Conservation (phyloP, 2,113 vertebrate genomes). For the Plecturocebus donacophilus region DNA sequence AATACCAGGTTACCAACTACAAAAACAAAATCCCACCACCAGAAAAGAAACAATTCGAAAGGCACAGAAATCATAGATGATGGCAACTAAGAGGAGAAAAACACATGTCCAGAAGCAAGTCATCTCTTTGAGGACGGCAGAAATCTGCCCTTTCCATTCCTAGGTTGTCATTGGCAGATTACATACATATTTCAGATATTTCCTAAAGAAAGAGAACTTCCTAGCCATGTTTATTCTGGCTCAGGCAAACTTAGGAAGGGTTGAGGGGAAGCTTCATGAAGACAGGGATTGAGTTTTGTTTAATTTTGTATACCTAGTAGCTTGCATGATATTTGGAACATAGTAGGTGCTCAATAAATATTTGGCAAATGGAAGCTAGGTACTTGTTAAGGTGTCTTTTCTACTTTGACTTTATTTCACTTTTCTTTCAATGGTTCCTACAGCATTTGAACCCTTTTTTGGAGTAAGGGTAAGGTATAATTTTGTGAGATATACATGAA, state of each 20-base stretch:
- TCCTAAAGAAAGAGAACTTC: background rate
- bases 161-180: background rate
- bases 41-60: background rate
- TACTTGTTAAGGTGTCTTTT: background rate
- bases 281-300: background rate
- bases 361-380: background rate
- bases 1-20: background rate
- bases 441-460: background rate
- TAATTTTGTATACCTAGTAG: background rate
- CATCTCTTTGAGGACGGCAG: background rate
- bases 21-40: background rate
- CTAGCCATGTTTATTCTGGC: background rate
- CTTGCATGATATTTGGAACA: background rate
- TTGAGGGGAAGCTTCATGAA: background rate
- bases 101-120: background rate
- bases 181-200: background rate
- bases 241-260: background rate
- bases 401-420: background rate
- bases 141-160: background rate
- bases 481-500: background rate
- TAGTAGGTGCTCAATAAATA: background rate
- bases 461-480: background rate
- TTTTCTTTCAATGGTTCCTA: conserved; percentile 6
- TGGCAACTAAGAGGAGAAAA: background rate
- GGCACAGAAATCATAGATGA: background rate